Percentiles rank a stretch among this genome's conserved stretches.
These are phyloP conservation scores for Microctonus hyperodae DNA, from an alignment of 2,888 invertebrate species.

Conservation along the genomic window DNA sequence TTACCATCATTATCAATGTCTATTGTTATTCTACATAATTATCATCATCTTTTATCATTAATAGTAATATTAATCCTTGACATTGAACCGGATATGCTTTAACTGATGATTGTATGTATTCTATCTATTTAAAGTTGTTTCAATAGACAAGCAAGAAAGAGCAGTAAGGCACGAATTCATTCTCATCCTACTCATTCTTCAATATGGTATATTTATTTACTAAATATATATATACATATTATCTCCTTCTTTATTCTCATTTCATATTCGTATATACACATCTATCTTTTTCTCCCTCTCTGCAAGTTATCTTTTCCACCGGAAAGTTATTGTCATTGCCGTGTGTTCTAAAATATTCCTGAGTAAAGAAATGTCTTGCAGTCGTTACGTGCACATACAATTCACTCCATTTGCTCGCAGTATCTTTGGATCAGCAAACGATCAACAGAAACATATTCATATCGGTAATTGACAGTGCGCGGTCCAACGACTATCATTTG, in stretches of 20 bases:
- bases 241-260: constrained; percentile 4
- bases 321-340: constrained; percentile 18
- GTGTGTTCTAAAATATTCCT: constrained; percentile 9
- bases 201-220: not conserved
- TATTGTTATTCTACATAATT: too few relatives aligned
- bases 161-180: not conserved
- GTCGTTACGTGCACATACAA: not conserved
- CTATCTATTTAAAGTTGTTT: constrained; percentile 8
- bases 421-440: not conserved
- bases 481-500: not conserved
- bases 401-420: not conserved
- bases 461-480: constrained; percentile 2
- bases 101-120: not conserved
- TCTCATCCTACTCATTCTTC: constrained; percentile 6
- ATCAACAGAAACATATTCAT: not conserved
- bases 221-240: not conserved
- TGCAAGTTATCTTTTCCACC: constrained; percentile 3
- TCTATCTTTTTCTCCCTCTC: constrained; percentile 9
- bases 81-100: constrained; percentile 22
- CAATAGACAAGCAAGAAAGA: constrained; percentile 2
- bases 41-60: not conserved
- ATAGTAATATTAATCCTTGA: constrained; percentile 31
- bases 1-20: too few relatives aligned
- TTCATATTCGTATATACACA: not conserved
- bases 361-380: not conserved